Evolutionary conservation across 2,888 invertebrate genomes (phyloP), one percentile per base, ranked within the genome.

Genomic region (Apodemia zela): DNA sequence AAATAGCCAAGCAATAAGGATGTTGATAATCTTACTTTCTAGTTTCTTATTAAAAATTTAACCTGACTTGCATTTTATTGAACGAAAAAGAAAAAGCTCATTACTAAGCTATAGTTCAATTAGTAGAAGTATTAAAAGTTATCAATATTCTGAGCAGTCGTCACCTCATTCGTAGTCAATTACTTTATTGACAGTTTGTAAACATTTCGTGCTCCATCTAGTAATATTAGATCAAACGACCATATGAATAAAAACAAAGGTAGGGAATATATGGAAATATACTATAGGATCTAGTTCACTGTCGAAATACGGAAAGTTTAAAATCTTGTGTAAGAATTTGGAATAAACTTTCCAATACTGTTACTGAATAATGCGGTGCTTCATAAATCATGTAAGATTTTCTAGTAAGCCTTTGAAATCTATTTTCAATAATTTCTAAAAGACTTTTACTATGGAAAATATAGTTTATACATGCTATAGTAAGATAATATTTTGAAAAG

Each of bases 181-280:
- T 38, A 38, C 11, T 38, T 38, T 11, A 38, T 2, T 0, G 38
- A 3, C 38, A 4, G 13, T 11, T 38, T 38, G 3, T 38, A 13
- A 38, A 38, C 38, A 1, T 4, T 13, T 42, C 42, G 4, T n/a
- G 6, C 5, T 42, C n/a, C 5, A 15, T 42, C 42, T 6, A 15
- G 15, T 6, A 5, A 42, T 42, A 42, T 42, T 21, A 1, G 25
- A 21, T 54, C 54, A 6, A 54, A 54, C 13, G 21, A 11, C 10
- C 11, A 10, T 15, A 54, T 54, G 54, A 54, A 54, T 54, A 54
- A 54, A 54, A 54, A 54, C 54, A 25, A 54, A 54, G 54, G 13
- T 54, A 54, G 54, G 54, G 15, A 54, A 54, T 54, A 15, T 54
- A 54, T 54, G 54, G 54, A 54, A 54, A 54, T 54, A 54, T 54